A percentile compares a stretch with the other conserved stretches of the same genome.
Evolutionary conservation across 2,113 vertebrate species (phyloP).

Genomic region (Vimba vimba): DNA sequence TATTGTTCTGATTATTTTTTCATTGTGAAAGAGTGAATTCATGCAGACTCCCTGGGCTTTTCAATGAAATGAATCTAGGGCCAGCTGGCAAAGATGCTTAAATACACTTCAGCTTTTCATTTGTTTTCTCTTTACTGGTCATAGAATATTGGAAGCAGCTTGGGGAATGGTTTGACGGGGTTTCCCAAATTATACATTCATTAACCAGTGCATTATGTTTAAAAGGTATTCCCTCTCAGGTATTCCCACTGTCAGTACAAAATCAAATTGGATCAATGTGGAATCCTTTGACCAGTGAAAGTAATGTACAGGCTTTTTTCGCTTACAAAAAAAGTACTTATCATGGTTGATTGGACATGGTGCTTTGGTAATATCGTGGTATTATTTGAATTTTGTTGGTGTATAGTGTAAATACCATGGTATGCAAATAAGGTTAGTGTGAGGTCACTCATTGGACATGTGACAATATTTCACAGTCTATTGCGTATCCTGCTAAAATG

Average conservation of each 20-base stretch:
- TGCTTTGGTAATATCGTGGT: neutral
- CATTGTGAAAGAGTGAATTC: conserved; percentile 62
- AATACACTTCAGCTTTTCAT: conserved; percentile 54
- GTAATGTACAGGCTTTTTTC: neutral
- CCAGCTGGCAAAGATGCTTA: conserved; percentile 57
- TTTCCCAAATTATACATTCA: conserved; percentile 15
- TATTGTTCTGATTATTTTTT: conserved; percentile 52
- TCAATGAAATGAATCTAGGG: conserved; percentile 51
- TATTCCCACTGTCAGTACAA: neutral
- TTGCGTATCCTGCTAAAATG: conserved; percentile 12
- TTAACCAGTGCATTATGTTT: neutral
- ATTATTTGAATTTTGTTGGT: neutral
- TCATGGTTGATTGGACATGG: neutral
- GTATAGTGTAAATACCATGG: neutral
- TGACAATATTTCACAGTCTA: conserved; percentile 16
- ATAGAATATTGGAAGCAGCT: neutral
- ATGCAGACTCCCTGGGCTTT: conserved; percentile 49
- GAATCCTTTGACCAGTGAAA: neutral
- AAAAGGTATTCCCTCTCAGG: neutral
- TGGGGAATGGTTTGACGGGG: conserved; percentile 19
- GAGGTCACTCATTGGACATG: neutral
- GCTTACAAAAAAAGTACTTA: neutral
- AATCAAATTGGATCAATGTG: neutral
- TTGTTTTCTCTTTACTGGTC: conserved; percentile 39
- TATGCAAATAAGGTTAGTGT: neutral